Percentiles rank a stretch among this genome's conserved stretches.
Evolutionary conservation across 2,888 invertebrate genomes (phyloP).

Genomic region (Eristalis pertinax): DNA sequence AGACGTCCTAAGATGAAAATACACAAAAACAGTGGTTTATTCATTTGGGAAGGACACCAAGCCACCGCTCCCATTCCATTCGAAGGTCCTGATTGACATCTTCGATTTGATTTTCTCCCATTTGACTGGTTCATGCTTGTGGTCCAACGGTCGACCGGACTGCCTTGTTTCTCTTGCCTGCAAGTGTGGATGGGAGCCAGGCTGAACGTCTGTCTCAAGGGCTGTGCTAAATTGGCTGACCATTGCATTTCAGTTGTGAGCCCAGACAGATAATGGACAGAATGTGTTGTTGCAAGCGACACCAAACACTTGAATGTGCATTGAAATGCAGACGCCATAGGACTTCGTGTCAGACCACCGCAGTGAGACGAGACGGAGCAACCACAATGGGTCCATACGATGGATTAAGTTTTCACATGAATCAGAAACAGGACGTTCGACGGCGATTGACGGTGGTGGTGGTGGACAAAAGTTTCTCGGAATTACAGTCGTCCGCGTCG

Average conservation of each 20-base stretch:
- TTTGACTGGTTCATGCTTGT: slow-evolving; percentile 60
- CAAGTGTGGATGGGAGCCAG: not conserved
- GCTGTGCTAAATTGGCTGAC: slow-evolving; percentile 19
- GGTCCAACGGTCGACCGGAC: too few species aligned
- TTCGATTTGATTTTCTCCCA: slow-evolving; percentile 55
- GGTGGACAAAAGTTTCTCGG: not conserved
- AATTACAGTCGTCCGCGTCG: not conserved
- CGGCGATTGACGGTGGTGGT: not conserved
- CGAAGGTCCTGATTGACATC: slow-evolving; percentile 57
- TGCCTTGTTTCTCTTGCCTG: slow-evolving; percentile 38
- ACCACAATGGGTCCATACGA: slow-evolving; percentile 15
- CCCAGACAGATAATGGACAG: not conserved
- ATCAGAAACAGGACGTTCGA: too few species aligned
- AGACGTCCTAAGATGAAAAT: slow-evolving; percentile 36
- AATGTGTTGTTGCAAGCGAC: not conserved
- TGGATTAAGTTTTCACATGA: slow-evolving; percentile 67
- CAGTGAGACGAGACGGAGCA: too few species aligned
- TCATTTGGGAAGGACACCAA: slow-evolving; percentile 25
- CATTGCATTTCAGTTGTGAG: not conserved
- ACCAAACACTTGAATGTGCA: not conserved
- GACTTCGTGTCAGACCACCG: not conserved
- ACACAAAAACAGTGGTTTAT: slow-evolving; percentile 25
- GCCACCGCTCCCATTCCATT: not conserved
- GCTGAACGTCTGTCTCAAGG: not conserved
- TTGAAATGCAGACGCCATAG: not conserved